phyloP scores from a whole-genome alignment of 35 echinoderm and acorn worm genomes.

The Hemicentrotus pulcherrimus region DNA sequence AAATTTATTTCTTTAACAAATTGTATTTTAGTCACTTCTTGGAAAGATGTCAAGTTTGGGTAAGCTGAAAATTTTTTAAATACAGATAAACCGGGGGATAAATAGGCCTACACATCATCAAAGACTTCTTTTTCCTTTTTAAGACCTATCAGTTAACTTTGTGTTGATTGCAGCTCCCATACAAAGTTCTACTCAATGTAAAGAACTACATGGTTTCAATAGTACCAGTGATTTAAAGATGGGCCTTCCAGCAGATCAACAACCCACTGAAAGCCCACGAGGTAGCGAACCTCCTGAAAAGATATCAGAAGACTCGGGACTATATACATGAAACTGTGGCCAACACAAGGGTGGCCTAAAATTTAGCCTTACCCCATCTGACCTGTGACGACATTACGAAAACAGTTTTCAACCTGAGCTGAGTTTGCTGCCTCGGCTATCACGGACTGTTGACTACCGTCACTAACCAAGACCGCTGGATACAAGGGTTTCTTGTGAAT shows the following conservation, averaged over 20 bases:
- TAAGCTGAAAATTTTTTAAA: background rate
- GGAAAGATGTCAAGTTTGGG: background rate
- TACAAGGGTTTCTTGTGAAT: conserved; percentile 65
- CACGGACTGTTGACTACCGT: conserved; percentile 58
- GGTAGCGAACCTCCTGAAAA: too few relatives aligned
- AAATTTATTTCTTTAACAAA: background rate
- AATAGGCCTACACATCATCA: too few relatives aligned
- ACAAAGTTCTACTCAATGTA: too few relatives aligned
- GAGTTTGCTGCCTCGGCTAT: conserved; percentile 57
- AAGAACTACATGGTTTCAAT: too few relatives aligned
- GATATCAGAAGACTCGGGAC: too few relatives aligned
- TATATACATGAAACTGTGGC: too few relatives aligned
- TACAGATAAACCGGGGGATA: background rate
- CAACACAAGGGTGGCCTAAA: background rate
- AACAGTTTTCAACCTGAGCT: conserved; percentile 82
- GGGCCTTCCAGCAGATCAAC: too few relatives aligned
- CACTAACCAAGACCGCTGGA: conserved; percentile 71
- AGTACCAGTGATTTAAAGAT: too few relatives aligned
- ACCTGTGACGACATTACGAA: conserved; percentile 46
- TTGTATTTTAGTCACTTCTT: background rate
- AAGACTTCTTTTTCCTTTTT: too few relatives aligned
- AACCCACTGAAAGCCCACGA: too few relatives aligned
- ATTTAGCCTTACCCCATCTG: conserved; percentile 75
- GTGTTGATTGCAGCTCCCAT: background rate
- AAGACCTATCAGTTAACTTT: background rate